phyloP scores from a whole-genome alignment of 2,888 invertebrate species.

The Creontiades dilutus region DNA sequence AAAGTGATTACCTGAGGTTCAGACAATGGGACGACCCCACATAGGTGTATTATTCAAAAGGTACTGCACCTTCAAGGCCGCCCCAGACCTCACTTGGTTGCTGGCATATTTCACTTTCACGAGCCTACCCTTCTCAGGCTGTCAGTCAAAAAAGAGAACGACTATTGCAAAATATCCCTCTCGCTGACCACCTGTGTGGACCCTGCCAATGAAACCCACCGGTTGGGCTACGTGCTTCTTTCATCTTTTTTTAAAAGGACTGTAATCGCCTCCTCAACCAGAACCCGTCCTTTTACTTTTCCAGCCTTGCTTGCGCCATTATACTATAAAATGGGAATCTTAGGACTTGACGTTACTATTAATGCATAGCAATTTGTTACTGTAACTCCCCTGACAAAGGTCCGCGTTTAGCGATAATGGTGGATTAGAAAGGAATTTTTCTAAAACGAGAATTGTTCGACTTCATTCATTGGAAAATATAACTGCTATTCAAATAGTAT shows the following conservation, averaged over 20 bases:
- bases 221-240: neutral
- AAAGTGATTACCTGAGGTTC: slow-evolving; percentile 32
- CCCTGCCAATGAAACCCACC: neutral
- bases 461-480: no score
- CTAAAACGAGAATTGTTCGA: no score
- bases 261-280: neutral
- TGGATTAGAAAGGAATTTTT: no score
- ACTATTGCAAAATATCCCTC: neutral
- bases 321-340: neutral
- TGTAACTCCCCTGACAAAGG: no score
- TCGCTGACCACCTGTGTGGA: slow-evolving; percentile 25
- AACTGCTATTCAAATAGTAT: no score
- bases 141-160: neutral
- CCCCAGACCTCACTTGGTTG: neutral
- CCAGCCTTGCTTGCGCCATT: neutral
- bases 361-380: neutral
- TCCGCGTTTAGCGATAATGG: no score
- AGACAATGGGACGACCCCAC: neutral
- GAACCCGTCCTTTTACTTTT: neutral
- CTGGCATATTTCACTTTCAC: slow-evolving; percentile 38
- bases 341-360: neutral
- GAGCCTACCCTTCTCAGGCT: slow-evolving; percentile 10
- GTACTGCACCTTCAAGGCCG: slow-evolving; percentile 32
- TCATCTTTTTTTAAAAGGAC: neutral
- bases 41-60: slow-evolving; percentile 28